Conservation (phyloP, 2,113 vertebrate species). For the Chionis minor region DNA sequence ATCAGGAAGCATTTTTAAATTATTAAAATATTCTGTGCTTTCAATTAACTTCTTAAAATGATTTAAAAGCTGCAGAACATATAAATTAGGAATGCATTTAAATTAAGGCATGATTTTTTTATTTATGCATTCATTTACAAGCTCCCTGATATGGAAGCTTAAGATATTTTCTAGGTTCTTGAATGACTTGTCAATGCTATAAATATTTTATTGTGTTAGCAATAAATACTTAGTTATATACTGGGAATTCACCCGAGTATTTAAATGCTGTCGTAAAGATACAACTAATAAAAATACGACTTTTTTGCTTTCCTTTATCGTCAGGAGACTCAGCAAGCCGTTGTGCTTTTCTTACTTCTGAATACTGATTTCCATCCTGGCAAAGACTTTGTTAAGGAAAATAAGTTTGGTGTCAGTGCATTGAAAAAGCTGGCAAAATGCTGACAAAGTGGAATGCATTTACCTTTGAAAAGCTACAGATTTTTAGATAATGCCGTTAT, state of each 20-base stretch:
- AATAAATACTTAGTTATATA: conserved; percentile 59
- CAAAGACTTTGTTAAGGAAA: conserved; percentile 1
- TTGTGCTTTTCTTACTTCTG: conserved; percentile 28
- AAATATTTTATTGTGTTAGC: conserved; percentile 59
- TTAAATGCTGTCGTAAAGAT: conserved; percentile 50
- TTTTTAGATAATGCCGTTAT: background rate
- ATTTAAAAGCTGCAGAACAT: conserved; percentile 37
- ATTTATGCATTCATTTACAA: conserved; percentile 51
- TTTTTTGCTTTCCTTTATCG: conserved; percentile 41
- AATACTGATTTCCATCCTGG: conserved; percentile 34
- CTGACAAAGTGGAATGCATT: background rate
- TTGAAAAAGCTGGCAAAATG: background rate
- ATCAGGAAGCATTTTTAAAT: conserved; percentile 25
- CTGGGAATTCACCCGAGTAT: conserved; percentile 26
- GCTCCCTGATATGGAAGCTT: conserved; percentile 13
- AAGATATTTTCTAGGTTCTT: conserved; percentile 23
- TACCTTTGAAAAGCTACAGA: background rate
- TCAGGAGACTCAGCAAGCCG: conserved; percentile 32
- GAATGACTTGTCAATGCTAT: conserved; percentile 24
- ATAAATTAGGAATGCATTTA: conserved; percentile 19
- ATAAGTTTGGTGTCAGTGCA: background rate
- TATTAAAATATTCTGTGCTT: conserved; percentile 36
- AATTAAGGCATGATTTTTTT: conserved; percentile 60
- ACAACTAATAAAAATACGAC: conserved; percentile 25
- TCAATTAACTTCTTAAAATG: conserved; percentile 33